Base-by-base conservation (phyloP, 2,888 invertebrate genomes). In the Epinotia demarniana region DNA sequence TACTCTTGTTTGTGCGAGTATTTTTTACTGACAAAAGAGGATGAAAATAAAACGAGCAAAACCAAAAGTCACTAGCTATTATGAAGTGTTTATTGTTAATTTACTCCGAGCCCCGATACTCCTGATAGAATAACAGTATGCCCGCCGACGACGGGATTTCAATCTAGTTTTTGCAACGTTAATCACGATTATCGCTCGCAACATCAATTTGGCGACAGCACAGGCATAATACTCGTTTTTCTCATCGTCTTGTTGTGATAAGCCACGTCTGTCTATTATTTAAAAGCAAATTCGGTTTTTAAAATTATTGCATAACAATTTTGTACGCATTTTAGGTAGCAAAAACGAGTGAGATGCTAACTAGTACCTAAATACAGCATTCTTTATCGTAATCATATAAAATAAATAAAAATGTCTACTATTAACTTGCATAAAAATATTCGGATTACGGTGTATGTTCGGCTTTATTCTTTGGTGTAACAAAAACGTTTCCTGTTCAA, bases 201-300 rank as follows among this genome's bases (percentile, higher is more conserved):
- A 69, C 55, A 63, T 63, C 33, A 63, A 33, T 63, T 69, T 74
- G 57, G 62, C 27, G 57, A 69, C 57, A 69, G 46, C 43, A 43
- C 27, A 57, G 57, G 69, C 43, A 39, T 27, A 70, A 39, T 27
- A 70, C 23, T 69, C n/a, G 43, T 39, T 58, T 46, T 62, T 64
- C 49, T 69, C 63, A 58, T 69, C 69, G 33, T 49, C 66, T 60
- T 57, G 49, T 58, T 27, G 27, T 64, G 75, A 75, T 75, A 75
- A 71, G 70, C 39, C 75, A 75, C 75, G 75, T 66, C 53, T 60
- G 75, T 66, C 53, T 60, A 23, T 23, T 43, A 66, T 73, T 58
- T 60, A 19, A 67, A 73, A 61, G 13, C 4, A 9, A 18, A 68
- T 58, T 46, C 27, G 16, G 27, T 58, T 39, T 43, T 58, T 13